A percentile compares a stretch with the other conserved stretches of the same genome.
Evolutionary conservation across 2,797 vertebrate genomes (phyloP).

Genomic region (Karalla daura): DNA sequence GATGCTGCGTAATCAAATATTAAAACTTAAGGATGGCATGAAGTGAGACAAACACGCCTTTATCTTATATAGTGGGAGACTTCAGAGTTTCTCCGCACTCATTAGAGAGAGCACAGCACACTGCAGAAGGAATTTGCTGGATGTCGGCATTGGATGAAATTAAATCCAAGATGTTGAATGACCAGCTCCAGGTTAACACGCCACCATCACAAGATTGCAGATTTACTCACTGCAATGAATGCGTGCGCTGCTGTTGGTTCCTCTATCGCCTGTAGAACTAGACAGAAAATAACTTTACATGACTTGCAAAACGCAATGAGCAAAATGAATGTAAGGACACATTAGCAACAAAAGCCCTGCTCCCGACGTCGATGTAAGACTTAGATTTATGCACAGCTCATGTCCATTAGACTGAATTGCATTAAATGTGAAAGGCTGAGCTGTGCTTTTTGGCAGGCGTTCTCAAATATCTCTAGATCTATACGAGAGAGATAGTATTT

Average conservation of each 20-base stretch:
- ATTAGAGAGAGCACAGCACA: not conserved
- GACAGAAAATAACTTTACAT: not conserved
- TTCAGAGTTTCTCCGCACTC: not conserved
- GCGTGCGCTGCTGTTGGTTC: not conserved
- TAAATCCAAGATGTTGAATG: conserved; percentile 5
- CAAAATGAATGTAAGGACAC: not conserved
- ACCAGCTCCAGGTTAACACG: not conserved
- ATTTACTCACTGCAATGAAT: not conserved
- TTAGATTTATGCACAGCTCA: not conserved
- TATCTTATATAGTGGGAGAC: not conserved
- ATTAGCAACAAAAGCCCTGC: not conserved
- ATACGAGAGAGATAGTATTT: not conserved
- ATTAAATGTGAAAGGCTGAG: not conserved
- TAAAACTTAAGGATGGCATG: not conserved
- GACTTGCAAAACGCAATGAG: not conserved
- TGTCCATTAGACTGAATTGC: not conserved
- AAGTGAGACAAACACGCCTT: conserved; percentile 13
- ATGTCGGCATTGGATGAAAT: not conserved
- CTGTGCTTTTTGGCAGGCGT: not conserved
- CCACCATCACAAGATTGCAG: not conserved
- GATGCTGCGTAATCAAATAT: conserved; percentile 31
- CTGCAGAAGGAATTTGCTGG: not conserved
- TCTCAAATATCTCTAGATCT: not conserved
- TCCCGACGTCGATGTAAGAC: not conserved
- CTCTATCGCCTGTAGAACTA: not conserved